phyloP scores from a whole-genome alignment of 2,888 invertebrate species.

The Apodemia hepburni region DNA sequence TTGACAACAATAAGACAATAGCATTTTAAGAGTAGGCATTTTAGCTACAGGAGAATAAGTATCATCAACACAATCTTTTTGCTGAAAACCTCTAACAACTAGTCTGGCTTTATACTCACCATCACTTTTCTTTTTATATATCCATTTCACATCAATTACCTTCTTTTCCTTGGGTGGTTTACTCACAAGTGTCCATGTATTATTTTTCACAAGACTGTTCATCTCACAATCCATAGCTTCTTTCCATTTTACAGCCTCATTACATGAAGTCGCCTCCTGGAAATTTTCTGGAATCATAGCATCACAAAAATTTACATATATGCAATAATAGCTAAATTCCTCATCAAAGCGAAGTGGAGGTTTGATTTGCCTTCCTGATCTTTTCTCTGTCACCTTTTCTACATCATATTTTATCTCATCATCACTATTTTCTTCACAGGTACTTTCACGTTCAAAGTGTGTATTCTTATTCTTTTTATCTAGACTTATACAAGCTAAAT shows the following conservation, averaged over 20 bases:
- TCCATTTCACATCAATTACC: slow-evolving; percentile 37
- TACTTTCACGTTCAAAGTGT: no score
- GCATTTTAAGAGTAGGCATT: slow-evolving; percentile 41
- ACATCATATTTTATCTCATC: no score
- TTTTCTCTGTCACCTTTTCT: slow-evolving; percentile 16
- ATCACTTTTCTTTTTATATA: slow-evolving; percentile 38
- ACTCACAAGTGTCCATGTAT: slow-evolving; percentile 35
- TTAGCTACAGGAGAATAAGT: slow-evolving; percentile 34
- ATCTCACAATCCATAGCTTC: no score
- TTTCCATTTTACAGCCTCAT: slow-evolving; percentile 37
- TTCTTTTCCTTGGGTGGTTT: slow-evolving; percentile 37
- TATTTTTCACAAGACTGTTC: no score
- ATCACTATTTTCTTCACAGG: no score
- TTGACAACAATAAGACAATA: slow-evolving; percentile 35
- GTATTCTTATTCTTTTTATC: slow-evolving; percentile 9
- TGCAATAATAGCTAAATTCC: slow-evolving; percentile 22
- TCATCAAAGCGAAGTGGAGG: slow-evolving; percentile 19
- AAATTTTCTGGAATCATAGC: slow-evolving; percentile 11
- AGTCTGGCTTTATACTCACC: slow-evolving; percentile 25
- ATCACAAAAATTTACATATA: slow-evolving; percentile 19
- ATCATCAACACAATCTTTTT: slow-evolving; percentile 25
- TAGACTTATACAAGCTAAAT: slow-evolving; percentile 22
- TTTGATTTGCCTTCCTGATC: slow-evolving; percentile 22
- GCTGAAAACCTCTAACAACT: slow-evolving; percentile 26
- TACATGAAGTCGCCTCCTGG: slow-evolving; percentile 34